Conservation (phyloP, 2,797 vertebrate species). For the Alca torda region DNA sequence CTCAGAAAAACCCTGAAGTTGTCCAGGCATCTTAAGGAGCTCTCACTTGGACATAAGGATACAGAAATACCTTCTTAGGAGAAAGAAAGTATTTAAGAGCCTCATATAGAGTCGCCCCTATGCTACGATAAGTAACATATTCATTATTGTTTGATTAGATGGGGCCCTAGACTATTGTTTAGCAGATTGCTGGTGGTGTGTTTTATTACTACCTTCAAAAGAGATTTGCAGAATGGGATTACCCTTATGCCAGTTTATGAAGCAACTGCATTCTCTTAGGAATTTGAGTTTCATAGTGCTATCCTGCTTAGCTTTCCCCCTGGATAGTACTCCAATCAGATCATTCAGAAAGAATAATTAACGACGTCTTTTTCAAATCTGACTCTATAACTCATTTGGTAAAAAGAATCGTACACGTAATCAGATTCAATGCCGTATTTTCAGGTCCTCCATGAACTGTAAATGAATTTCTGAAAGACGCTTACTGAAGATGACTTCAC, state of each 20-base stretch:
- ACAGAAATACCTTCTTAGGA: neutral
- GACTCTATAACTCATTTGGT: neutral
- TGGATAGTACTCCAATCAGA: neutral
- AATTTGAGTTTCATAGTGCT: neutral
- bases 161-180: neutral
- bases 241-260: neutral
- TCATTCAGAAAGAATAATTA: neutral
- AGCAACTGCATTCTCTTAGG: neutral
- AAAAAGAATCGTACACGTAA: neutral
- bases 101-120: neutral
- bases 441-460: neutral
- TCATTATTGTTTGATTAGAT: slow-evolving; percentile 17
- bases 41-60: neutral
- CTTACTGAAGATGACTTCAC: neutral
- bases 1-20: neutral
- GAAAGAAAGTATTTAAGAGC: neutral
- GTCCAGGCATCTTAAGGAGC: neutral
- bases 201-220: slow-evolving; percentile 16
- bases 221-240: slow-evolving; percentile 27
- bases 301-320: neutral
- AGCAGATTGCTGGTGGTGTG: neutral
- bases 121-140: neutral
- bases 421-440: neutral
- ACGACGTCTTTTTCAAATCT: neutral
- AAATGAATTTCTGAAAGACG: neutral